phyloP scores from a whole-genome alignment of 2,797 vertebrate species.

The Eulemur albifrons region DNA sequence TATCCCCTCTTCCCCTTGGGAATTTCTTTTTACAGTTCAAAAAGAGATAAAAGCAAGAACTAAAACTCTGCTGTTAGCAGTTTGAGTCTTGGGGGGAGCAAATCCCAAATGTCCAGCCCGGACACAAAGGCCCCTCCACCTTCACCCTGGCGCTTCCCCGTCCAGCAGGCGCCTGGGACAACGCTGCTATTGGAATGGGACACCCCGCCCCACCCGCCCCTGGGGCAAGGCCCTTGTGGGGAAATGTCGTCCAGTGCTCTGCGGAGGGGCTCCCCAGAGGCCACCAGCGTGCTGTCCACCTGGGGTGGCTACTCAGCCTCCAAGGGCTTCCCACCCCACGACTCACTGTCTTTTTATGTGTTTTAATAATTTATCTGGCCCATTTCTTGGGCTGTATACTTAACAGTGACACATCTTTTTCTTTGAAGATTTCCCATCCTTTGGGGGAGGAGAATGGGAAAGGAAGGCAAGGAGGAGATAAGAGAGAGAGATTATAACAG shows the following conservation, averaged over 20 bases:
- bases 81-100: conserved; percentile 71
- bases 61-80: conserved; percentile 67
- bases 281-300: background rate
- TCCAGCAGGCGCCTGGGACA: conserved; percentile 12
- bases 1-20: conserved; percentile 78
- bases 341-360: conserved; percentile 71
- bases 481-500: conserved; percentile 73
- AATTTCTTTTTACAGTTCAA: conserved; percentile 77
- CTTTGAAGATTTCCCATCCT: conserved; percentile 82
- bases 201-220: background rate
- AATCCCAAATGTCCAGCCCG: conserved; percentile 75
- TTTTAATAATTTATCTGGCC: conserved; percentile 85
- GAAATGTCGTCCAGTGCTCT: background rate
- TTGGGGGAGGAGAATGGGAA: conserved; percentile 71
- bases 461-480: conserved; percentile 71
- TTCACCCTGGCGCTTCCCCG: conserved; percentile 2
- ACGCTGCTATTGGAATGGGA: conserved; percentile 60
- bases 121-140: conserved; percentile 35
- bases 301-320: conserved; percentile 62
- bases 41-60: conserved; percentile 84
- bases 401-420: conserved; percentile 81
- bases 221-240: background rate
- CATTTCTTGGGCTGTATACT: conserved; percentile 80
- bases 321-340: conserved; percentile 15
- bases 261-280: background rate